These are phyloP conservation scores for Pantherophis vulpinus DNA, from an alignment of 2,797 vertebrate species.

Conservation along the genomic window DNA sequence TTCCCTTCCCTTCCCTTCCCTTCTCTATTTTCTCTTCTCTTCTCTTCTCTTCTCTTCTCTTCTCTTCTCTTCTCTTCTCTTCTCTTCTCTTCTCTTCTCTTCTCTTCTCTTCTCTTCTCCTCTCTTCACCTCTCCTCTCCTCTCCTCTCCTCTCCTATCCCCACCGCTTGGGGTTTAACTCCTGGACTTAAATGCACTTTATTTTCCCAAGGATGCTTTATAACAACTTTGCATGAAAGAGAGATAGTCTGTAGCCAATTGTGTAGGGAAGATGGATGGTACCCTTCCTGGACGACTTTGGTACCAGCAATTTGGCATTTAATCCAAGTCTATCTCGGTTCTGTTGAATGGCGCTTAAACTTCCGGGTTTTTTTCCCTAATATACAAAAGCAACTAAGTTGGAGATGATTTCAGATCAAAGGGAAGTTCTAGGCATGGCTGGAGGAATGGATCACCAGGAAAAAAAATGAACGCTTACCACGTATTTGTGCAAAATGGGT, in stretches of 20 bases:
- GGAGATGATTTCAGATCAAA: conserved; percentile 41
- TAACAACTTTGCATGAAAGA: neutral
- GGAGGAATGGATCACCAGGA: neutral
- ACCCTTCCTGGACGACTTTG: conserved; percentile 62
- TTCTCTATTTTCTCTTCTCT: too few relatives aligned
- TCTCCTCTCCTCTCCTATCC: too few relatives aligned
- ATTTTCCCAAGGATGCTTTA: neutral
- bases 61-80: too few relatives aligned
- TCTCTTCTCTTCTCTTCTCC: rapidly evolving
- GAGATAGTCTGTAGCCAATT: neutral
- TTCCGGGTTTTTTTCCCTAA: conserved; percentile 36
- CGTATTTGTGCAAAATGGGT: too few relatives aligned
- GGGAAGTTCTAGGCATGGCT: conserved; percentile 4
- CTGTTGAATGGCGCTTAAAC: conserved; percentile 70
- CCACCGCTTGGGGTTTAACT: neutral
- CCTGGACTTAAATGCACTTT: too few relatives aligned
- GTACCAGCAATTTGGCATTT: conserved; percentile 66
- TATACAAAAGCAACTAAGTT: conserved; percentile 67
- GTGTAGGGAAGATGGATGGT: conserved; percentile 30
- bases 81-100: too few relatives aligned
- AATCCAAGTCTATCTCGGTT: conserved; percentile 76
- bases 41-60: too few relatives aligned
- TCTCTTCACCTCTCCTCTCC: too few relatives aligned
- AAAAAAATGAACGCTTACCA: neutral
- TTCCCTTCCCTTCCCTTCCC: too few relatives aligned